A percentile compares a stretch with the other conserved stretches of the same genome.
phyloP scores from a whole-genome alignment of 2,113 vertebrate genomes.

The Cnemophilus loriae region DNA sequence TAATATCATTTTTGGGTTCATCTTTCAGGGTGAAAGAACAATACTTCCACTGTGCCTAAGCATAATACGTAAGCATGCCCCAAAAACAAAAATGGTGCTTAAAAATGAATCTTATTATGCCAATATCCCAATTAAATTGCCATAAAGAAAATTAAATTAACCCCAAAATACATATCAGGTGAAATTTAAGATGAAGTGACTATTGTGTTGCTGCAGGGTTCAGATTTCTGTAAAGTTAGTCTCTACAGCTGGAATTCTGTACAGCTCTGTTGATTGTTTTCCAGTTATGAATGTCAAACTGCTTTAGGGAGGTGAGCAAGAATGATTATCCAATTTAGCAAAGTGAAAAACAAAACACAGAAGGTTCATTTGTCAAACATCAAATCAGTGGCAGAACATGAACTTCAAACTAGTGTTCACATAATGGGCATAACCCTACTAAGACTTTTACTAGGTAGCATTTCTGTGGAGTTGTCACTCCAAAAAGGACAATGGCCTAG shows the following conservation, averaged over 20 bases:
- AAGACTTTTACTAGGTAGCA: neutral
- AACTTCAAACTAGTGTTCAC: neutral
- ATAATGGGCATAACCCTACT: neutral
- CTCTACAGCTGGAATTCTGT: neutral
- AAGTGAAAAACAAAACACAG: neutral
- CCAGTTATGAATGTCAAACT: neutral
- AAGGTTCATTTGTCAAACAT: neutral
- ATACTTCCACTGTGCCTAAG: neutral
- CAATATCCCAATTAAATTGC: neutral
- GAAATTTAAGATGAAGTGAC: neutral
- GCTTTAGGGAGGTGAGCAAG: neutral
- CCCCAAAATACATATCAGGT: neutral
- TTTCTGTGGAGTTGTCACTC: neutral
- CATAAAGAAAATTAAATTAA: neutral
- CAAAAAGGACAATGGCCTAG: neutral
- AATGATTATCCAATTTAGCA: neutral
- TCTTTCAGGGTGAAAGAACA: constrained; percentile 24
- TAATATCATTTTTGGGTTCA: neutral
- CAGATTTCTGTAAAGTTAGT: neutral
- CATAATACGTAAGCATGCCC: neutral
- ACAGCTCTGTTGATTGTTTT: neutral
- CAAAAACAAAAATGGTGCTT: neutral
- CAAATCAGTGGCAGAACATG: neutral
- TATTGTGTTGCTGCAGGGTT: neutral
- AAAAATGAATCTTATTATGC: neutral